phyloP scores from a whole-genome alignment of 2,113 vertebrate genomes.

The Strix aluco region DNA sequence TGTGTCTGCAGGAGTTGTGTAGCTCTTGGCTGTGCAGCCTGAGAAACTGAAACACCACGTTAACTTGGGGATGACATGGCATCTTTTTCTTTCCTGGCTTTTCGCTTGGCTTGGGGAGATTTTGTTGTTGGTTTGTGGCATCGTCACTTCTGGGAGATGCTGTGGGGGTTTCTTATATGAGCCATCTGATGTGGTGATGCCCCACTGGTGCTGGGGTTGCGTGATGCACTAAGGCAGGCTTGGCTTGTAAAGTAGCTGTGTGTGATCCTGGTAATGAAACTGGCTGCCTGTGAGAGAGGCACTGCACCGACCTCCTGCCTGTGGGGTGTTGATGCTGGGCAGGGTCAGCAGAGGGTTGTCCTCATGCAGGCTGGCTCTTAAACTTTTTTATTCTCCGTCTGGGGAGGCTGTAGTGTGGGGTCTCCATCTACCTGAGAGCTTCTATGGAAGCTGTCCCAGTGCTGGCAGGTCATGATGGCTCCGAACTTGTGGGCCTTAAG shows the following conservation, averaged over 20 bases:
- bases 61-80: fast-evolving
- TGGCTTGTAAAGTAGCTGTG: not conserved
- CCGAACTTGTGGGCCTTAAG: fast-evolving
- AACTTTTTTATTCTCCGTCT: fast-evolving
- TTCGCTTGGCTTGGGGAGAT: not conserved
- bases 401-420: not conserved
- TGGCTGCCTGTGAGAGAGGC: fast-evolving
- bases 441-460: not conserved
- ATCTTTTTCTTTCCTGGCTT: not conserved
- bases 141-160: not conserved
- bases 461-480: fast-evolving
- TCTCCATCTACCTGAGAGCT: fast-evolving
- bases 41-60: fast-evolving
- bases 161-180: not conserved
- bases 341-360: not conserved
- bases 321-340: not conserved
- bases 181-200: no score
- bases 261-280: not conserved
- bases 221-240: no score
- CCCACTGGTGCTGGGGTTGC: no score
- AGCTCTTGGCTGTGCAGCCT: not conserved
- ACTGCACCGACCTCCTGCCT: fast-evolving
- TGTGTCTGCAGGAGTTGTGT: fast-evolving
- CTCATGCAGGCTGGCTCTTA: not conserved
- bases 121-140: not conserved